Base-by-base conservation (phyloP, 2,888 invertebrate species). In the Drosophila helvetica region DNA sequence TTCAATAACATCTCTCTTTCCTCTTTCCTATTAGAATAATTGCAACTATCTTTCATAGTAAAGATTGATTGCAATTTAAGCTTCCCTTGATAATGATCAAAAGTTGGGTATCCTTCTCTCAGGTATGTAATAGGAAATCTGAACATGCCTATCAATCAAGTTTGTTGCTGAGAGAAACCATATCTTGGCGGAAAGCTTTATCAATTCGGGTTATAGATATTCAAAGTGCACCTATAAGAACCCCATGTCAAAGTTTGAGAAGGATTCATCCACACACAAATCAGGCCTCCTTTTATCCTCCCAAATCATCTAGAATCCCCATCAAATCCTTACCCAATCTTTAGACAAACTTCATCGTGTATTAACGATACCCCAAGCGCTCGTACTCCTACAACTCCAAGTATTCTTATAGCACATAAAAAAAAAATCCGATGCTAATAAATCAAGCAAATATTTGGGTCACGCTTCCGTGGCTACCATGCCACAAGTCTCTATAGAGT, bases 401-500 rank as follows among this genome's bases (percentile, higher is more conserved):
- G 48, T 59, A 50, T 55, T 67, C 58, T 43, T 38, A 55, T 52
- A 45, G 51, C 72, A 82, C 80, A 82, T 72, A 79, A 74, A 66
- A 73, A 71, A 71, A 72, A 70, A 54, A 61, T 45, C 30, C 27
- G 38, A 54, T 77, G 83, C 78, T 83, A 86, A 83, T 83, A 83
- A 83, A 83, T 83, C 88, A 83, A 88, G 88, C 88, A 88, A 88
- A 88, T 83, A 83, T 83, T 83, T 83, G 83, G 83, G 88, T 83
- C 83, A 83, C 84, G 83, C 84, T 86, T 83, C 83, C 88, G 88
- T 85, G 75, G 63, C 54, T 45, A 8, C 45, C 52, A 43, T 42
- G 33, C 38, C 27, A 27, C 27, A 27, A 19, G 59, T 60, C 53
- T 42, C 30, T 7, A 19, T 33, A 30, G 63, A 38, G 27, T 46